These are phyloP conservation scores for Catharus ustulatus DNA, from an alignment of 2,797 vertebrate genomes.

Conservation along the genomic window DNA sequence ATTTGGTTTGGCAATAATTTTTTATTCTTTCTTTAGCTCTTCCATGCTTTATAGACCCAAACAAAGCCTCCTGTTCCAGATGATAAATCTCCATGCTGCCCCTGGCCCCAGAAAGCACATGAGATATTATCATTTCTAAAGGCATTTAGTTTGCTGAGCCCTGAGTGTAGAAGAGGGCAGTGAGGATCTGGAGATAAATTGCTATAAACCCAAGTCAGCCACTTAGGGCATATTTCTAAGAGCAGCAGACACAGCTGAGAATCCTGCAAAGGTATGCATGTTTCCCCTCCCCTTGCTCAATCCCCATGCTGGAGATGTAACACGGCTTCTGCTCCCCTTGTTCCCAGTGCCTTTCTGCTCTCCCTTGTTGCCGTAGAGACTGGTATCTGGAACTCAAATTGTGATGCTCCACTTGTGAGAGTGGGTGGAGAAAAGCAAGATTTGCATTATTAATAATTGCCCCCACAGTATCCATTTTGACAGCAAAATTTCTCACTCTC, in stretches of 20 bases:
- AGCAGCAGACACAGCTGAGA: slow-evolving; percentile 58
- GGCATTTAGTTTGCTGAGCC: slow-evolving; percentile 41
- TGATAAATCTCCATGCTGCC: slow-evolving; percentile 35
- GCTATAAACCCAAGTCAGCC: slow-evolving; percentile 41
- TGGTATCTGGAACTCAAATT: not conserved
- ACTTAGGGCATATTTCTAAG: slow-evolving; percentile 43
- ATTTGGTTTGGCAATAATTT: not conserved
- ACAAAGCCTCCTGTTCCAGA: slow-evolving; percentile 40
- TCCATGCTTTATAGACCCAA: slow-evolving; percentile 34
- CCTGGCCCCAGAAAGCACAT: slow-evolving; percentile 23
- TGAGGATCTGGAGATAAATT: slow-evolving; percentile 54
- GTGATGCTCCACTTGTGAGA: not conserved
- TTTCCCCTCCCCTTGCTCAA: not conserved
- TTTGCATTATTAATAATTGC: not conserved
- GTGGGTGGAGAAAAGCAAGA: not conserved
- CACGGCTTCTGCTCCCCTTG: not conserved
- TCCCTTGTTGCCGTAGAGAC: slow-evolving; percentile 32
- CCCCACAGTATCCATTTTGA: not conserved
- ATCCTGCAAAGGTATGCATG: not conserved
- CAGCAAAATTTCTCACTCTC: not conserved
- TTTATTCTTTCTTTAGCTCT: slow-evolving; percentile 6
- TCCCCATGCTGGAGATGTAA: not conserved
- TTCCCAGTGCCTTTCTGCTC: slow-evolving; percentile 23
- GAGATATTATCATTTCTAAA: slow-evolving; percentile 65
- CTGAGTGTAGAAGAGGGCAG: slow-evolving; percentile 40